phyloP scores from a whole-genome alignment of 2,797 vertebrate genomes.

The Lophotriccus pileatus region DNA sequence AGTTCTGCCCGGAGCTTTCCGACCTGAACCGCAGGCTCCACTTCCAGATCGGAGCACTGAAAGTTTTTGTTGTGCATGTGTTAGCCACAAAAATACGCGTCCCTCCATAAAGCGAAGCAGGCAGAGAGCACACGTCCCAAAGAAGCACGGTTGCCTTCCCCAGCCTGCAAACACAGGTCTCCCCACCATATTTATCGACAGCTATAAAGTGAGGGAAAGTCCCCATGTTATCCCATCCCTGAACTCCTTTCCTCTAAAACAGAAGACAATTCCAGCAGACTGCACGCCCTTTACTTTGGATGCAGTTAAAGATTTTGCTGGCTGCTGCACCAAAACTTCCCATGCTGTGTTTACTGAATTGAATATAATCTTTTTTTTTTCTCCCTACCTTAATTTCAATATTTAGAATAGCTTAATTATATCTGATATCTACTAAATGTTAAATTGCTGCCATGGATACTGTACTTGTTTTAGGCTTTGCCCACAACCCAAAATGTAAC shows the following conservation, averaged over 20 bases:
- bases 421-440: constrained; percentile 67
- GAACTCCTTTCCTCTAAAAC: neutral
- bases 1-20: neutral
- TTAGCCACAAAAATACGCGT: neutral
- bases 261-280: constrained; percentile 33
- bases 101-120: neutral
- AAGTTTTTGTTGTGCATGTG: neutral
- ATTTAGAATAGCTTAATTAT: constrained; percentile 68
- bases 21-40: neutral
- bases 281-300: constrained; percentile 40
- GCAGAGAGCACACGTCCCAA: neutral
- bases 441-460: constrained; percentile 65
- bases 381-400: constrained; percentile 63
- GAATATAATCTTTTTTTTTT: constrained; percentile 48
- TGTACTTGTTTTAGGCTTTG: constrained; percentile 60
- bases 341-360: constrained; percentile 64
- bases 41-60: neutral
- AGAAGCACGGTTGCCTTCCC: neutral
- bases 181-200: neutral
- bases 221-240: neutral
- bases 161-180: neutral
- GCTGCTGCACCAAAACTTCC: constrained; percentile 42
- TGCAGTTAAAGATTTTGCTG: constrained; percentile 47
- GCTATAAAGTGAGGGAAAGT: neutral
- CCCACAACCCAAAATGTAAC: constrained; percentile 56